Conservation (phyloP, 2,888 invertebrate genomes). For the Chrysotoxum bicinctum region DNA sequence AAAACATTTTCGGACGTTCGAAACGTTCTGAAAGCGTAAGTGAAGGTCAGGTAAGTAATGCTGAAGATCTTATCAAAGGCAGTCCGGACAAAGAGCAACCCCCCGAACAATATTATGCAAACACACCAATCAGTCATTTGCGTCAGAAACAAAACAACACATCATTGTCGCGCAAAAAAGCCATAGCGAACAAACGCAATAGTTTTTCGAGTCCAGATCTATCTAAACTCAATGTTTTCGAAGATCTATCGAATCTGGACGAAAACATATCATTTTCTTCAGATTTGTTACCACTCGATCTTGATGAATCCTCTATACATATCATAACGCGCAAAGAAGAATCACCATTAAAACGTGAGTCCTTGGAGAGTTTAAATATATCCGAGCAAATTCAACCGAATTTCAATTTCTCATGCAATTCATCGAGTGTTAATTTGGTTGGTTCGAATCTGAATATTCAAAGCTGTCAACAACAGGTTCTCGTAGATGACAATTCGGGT, state of each 20-base stretch:
- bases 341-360: conserved; percentile 71
- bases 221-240: conserved; percentile 78
- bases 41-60: conserved; percentile 75
- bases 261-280: conserved; percentile 74
- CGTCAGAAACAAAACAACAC: conserved; percentile 54
- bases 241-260: conserved; percentile 74
- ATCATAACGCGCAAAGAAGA: not conserved
- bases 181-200: conserved; percentile 77
- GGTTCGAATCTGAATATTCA: conserved; percentile 79
- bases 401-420: conserved; percentile 81
- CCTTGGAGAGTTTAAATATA: conserved; percentile 78
- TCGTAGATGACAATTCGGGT: conserved; percentile 79
- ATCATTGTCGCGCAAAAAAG: conserved; percentile 31
- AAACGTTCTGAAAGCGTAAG: conserved; percentile 77
- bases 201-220: conserved; percentile 81
- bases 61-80: conserved; percentile 73
- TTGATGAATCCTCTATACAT: conserved; percentile 74
- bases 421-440: conserved; percentile 80
- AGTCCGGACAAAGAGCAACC: conserved; percentile 37
- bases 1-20: conserved; percentile 77
- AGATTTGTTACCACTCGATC: conserved; percentile 74
- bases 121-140: conserved; percentile 42
- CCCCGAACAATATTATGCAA: conserved; percentile 35
- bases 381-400: conserved; percentile 79
- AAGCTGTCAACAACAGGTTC: conserved; percentile 66